Evolutionary conservation across 2,888 invertebrate genomes (phyloP).

Genomic region (Troglohyphantes excavatus): DNA sequence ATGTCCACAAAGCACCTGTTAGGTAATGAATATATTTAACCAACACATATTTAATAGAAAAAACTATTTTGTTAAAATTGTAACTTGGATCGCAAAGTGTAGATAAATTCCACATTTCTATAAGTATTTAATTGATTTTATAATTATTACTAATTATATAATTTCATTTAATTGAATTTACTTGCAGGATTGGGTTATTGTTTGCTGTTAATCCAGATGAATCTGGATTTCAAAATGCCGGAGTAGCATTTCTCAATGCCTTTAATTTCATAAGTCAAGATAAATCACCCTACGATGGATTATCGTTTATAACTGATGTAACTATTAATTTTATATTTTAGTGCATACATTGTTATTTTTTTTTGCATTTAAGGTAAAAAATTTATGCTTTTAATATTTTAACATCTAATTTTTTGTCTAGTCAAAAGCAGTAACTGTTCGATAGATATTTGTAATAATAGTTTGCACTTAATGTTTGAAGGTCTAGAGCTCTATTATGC

Average conservation of each 20-base stretch:
- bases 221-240: constrained; percentile 87
- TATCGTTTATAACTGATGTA: constrained; percentile 93
- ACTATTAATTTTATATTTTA: background rate
- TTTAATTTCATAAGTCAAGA: constrained; percentile 94
- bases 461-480: too few species aligned
- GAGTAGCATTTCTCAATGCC: constrained; percentile 92
- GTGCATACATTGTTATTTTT: background rate
- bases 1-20: constrained; percentile 93
- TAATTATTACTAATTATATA: background rate
- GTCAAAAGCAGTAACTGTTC: too few species aligned
- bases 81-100: too few species aligned
- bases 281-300: constrained; percentile 88
- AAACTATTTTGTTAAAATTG: too few species aligned
- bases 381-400: too few species aligned
- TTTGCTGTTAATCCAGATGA: constrained; percentile 87
- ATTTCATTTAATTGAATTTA: constrained; percentile 82
- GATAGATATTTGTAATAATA: too few species aligned
- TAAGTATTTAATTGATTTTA: background rate
- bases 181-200: constrained; percentile 90
- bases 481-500: too few species aligned
- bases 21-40: constrained; percentile 81
- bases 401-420: too few species aligned
- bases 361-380: too few species aligned
- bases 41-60: background rate
- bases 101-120: too few species aligned